A percentile compares a stretch with the other conserved stretches of the same genome.
Evolutionary conservation across 2,113 vertebrate species (phyloP).

Genomic region (Scolopax mira): DNA sequence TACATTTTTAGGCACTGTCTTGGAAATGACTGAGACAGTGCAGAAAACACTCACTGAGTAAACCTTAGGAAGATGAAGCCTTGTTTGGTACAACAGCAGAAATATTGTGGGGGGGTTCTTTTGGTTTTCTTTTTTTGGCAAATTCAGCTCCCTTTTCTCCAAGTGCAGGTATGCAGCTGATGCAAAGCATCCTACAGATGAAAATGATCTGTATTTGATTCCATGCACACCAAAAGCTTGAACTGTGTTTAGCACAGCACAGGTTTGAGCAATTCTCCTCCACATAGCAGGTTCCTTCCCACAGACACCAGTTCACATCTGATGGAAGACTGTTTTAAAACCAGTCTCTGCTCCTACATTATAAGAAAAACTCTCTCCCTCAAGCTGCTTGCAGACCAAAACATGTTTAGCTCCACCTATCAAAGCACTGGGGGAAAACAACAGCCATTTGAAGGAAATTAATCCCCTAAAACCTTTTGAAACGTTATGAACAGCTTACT

Average conservation of each 20-base stretch:
- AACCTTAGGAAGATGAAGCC: not conserved
- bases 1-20: not conserved
- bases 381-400: conserved; percentile 38
- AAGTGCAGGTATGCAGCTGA: not conserved
- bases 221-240: rapidly evolving
- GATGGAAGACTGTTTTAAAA: conserved; percentile 1
- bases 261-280: not conserved
- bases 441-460: conserved; percentile 41
- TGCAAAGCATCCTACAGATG: not conserved
- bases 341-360: not conserved
- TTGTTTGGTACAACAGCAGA: not conserved
- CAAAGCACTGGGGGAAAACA: conserved; percentile 23
- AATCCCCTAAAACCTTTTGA: not conserved
- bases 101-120: not conserved
- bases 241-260: conserved; percentile 45
- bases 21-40: not conserved
- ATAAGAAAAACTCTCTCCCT: conserved; percentile 12
- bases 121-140: not conserved
- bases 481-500: conserved; percentile 12
- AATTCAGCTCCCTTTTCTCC: not conserved
- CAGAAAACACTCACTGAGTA: not conserved
- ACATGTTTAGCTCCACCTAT: conserved; percentile 38
- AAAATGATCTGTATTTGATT: not conserved
- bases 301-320: conserved; percentile 18
- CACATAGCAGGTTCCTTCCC: conserved; percentile 5